Evolutionary conservation across 2,888 invertebrate species (phyloP).

Genomic region (Elysia crispata): DNA sequence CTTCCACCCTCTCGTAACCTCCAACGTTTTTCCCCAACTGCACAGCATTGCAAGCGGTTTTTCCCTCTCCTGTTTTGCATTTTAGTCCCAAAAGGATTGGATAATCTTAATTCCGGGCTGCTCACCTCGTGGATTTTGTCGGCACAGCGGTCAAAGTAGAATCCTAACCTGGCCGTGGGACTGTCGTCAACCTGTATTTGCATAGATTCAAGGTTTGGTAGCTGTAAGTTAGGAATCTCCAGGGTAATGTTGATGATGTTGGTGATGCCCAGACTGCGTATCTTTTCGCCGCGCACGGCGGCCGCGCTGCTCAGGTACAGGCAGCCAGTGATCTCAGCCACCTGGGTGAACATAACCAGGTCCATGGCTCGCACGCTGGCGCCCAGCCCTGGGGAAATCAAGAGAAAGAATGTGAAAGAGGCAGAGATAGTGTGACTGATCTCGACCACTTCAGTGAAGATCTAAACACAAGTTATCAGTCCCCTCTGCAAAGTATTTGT

Average conservation of each 20-base stretch:
- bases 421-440: background rate
- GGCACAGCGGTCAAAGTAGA: conserved; percentile 85
- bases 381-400: conserved; percentile 27
- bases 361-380: conserved; percentile 56
- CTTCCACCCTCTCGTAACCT: no score
- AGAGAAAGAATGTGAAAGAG: background rate
- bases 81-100: no score
- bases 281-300: conserved; percentile 84
- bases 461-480: no score
- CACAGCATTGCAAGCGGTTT: no score
- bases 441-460: no score
- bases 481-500: no score
- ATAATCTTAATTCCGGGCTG: background rate
- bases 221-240: conserved; percentile 83
- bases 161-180: conserved; percentile 84
- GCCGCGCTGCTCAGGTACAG: conserved; percentile 90
- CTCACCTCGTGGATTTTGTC: conserved; percentile 85
- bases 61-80: no score
- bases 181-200: conserved; percentile 87
- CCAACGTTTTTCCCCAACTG: no score
- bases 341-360: conserved; percentile 71
- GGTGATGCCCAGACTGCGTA: conserved; percentile 85
- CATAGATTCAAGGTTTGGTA: conserved; percentile 81
- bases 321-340: conserved; percentile 84
- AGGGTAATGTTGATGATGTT: conserved; percentile 90